Evolutionary conservation across 2,888 invertebrate genomes (phyloP).

Genomic region (Erannis defoliaria): DNA sequence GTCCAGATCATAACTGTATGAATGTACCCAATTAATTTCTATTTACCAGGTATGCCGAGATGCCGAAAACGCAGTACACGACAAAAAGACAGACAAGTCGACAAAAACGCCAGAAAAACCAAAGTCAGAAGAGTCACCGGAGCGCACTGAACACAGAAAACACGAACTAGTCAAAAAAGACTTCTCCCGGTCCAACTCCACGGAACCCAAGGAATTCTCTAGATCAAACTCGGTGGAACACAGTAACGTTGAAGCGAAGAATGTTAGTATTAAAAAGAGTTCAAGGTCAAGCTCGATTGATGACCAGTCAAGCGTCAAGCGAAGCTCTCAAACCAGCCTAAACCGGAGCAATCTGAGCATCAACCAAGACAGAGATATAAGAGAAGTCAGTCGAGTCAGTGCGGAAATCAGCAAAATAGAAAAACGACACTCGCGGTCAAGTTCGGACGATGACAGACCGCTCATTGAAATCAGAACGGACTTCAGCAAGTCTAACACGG

Average conservation of each 20-base stretch:
- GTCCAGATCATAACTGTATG: neutral
- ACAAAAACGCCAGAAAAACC: conserved; percentile 47
- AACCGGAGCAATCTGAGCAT: conserved; percentile 37
- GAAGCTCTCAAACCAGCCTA: conserved; percentile 35
- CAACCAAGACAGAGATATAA: conserved; percentile 30
- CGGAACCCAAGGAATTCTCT: conserved; percentile 40
- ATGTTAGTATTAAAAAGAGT: conserved; percentile 39
- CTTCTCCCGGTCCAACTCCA: conserved; percentile 35
- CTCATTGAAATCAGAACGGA: conserved; percentile 44
- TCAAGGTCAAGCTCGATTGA: conserved; percentile 50
- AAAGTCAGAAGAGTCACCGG: conserved; percentile 41
- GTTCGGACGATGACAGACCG: conserved; percentile 51
- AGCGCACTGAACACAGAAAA: conserved; percentile 35
- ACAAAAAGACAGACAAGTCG: conserved; percentile 59
- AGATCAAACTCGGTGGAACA: conserved; percentile 51
- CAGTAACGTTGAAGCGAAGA: conserved; percentile 38
- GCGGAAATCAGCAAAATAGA: conserved; percentile 43
- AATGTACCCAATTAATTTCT: too few species aligned
- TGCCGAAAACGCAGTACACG: conserved; percentile 78
- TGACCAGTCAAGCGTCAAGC: conserved; percentile 35
- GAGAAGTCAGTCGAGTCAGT: conserved; percentile 37
- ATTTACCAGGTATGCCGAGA: conserved; percentile 74
- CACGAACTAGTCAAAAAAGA: conserved; percentile 42
- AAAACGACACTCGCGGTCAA: conserved; percentile 51
- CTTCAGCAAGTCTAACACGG: conserved; percentile 23